Evolutionary conservation across 2,888 invertebrate species (phyloP), one percentile per base, ranked within the genome.

Genomic region (Myopa testacea): DNA sequence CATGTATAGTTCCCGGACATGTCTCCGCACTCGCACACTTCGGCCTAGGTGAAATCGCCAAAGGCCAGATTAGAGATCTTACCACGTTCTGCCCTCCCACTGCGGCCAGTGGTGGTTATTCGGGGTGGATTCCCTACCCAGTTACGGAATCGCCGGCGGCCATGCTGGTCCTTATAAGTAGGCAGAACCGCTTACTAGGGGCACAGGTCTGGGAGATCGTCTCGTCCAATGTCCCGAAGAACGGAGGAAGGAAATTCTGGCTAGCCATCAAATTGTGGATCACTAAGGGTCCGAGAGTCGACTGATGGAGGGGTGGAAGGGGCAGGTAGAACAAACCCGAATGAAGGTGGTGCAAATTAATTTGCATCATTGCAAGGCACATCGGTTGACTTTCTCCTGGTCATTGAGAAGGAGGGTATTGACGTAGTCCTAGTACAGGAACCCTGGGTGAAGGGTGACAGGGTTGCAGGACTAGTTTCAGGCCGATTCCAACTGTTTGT

Each of bases 321-420:
- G 6, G 58, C 10, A 4, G 58, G 4, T 14, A n/a, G 16, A n/a
- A n/a, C n/a, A 58, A n/a, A n/a, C 4, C 4, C n/a, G 16, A 4
- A 5, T 58, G 58, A 58, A n/a, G 10, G 58, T 58, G 58, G 58
- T 58, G 58, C 58, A 58, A 58, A 58, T 16, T 58, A 58, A 58
- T 10, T n/a, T 58, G n/a, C 58, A 58, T 14, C 58, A 40, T 8
- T 40, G 40, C 8, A 40, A 40, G 40, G 40, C 40, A 8, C 5
- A 4, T 40, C 4, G 40, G 58, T 4, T 10, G 58, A 58, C n/a
- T 10, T 58, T 14, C 58, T 58, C 16, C 58, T 58, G 6, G 58
- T 58, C 58, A 58, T 58, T 4, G 16, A 8, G 58, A 14, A n/a
- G 16, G 58, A 58, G 16, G 58, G 16, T 14, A 58, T 58, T 14